Evolutionary conservation across 2,113 vertebrate species (phyloP), one percentile per base, ranked within the genome.

Genomic region (Paraplagusia blochii): DNA sequence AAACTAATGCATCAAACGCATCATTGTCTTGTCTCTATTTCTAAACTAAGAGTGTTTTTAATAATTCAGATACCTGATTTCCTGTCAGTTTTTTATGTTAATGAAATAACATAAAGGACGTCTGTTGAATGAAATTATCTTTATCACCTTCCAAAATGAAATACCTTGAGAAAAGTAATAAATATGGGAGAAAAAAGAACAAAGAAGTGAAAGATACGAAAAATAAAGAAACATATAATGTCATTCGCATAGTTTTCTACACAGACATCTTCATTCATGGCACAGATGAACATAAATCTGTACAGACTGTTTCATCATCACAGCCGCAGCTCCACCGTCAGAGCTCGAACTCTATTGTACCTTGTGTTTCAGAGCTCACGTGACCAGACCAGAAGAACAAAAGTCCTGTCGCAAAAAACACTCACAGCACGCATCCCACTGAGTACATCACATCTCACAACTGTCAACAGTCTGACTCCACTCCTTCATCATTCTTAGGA

Each of bases 281-380:
- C 39, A n/a, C 66, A 69, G 51, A 76, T 43, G n/a, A 45, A 66
- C 53, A 58, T 58, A 57, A 68, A 57, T 58, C 67, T 73, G 50
- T 71, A 71, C 67, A 76, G 84, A 84, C 85, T 84, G 83, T 85
- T 85, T 82, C 78, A 58, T 70, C 76, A 82, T 76, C 55, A 69
- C 77, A 76, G 60, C 55, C 54, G 59, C 81, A 68, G 63, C 58
- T 72, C 73, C 66, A 70, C 15, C 82, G 77, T 65, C 42, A 47
- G 33, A 39, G 42, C 70, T 54, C 60, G 39, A 55, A 53, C 42
- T 59, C 57, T 42, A 44, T 43, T 29, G 35, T 36, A 38, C 75
- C 55, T 58, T 39, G 18, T 19, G 13, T 29, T 64, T 64, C 52
- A 18, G 47, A 66, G 22, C 33, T 60, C 56, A 69, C 69, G 70